Evolutionary conservation across 2,797 vertebrate genomes (phyloP).

Genomic region (Tangara arthus): DNA sequence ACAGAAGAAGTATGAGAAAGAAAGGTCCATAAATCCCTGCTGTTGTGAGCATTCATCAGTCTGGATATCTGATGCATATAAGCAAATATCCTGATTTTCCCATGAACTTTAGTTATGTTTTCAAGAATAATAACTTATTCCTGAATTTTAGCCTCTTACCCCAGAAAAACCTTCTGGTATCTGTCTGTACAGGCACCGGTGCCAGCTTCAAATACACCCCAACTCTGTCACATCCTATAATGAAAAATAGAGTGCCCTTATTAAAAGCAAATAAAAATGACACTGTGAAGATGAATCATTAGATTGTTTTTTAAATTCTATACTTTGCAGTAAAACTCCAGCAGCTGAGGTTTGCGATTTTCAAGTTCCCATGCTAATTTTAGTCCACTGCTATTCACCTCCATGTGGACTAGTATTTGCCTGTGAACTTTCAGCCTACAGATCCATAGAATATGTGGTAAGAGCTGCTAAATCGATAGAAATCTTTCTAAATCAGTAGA

Average conservation of each 20-base stretch:
- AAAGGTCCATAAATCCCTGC: background rate
- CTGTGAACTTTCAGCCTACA: background rate
- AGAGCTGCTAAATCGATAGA: background rate
- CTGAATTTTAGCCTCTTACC: background rate
- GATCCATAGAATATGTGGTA: background rate
- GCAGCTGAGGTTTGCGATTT: background rate
- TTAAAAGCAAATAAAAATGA: background rate
- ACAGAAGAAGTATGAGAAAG: background rate
- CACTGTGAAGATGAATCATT: background rate
- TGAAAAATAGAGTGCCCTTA: background rate
- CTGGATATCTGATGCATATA: background rate
- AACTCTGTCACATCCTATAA: background rate
- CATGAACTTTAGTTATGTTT: background rate
- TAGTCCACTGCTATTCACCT: background rate
- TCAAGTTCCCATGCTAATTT: background rate
- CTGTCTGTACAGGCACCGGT: background rate
- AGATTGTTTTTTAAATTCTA: background rate
- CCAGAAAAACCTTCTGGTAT: background rate
- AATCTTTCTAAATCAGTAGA: background rate
- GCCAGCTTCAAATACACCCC: background rate
- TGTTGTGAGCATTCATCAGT: background rate
- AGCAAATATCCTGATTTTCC: background rate
- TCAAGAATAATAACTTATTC: background rate
- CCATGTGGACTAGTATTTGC: background rate
- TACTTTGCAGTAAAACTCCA: background rate